Evolutionary conservation across 1,140 invertebrate genomes (phyloP), one percentile per base, ranked within the genome.

Genomic region (Drosophila bipectinata): DNA sequence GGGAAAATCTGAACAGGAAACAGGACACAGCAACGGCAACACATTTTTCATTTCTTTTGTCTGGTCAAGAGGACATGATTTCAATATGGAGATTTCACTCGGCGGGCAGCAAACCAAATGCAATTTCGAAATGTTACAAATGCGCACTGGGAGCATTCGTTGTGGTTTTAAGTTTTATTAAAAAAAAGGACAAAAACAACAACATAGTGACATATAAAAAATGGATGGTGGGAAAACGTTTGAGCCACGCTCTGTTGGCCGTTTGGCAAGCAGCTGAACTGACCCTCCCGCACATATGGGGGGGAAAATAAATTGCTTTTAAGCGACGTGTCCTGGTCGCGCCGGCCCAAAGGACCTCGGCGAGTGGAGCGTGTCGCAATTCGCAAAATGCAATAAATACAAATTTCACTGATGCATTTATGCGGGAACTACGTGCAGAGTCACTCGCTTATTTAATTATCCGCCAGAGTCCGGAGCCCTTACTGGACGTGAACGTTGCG

Each of bases 251-350:
- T 54, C 56, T 56, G 64, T 28, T 69, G 64, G 64, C 7, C 64
- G 32, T 44, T 10, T 24, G 18, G 58, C 32, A 32, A 18, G 32
- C 59, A 74, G 59, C 56, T 77, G 67, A 80, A 55, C 56, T 77
- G 67, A 80, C 66, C 53, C 61, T 21, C 61, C 48, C 54, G 18
- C 51, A 34, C 72, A 58, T 47, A 53, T 53, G 73, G 54, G 12
- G 34, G 32, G 32, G 52, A 53, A 78, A 75, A 82, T 87, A 87
- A 87, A 87, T 82, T 82, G 78, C 69, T 81, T 87, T 81, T 72
- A 63, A 87, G 69, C 54, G 62, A 41, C 62, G 71, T 67, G 47
- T 56, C 47, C 68, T 58, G 60, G 41, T 18, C 41, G 41, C 41
- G 41, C 41, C 41, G 41, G 14, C 63, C 64, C 58, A 41, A 73